Base-by-base conservation (phyloP, 2,888 invertebrate genomes). In the Nemotelus pantherinus region DNA sequence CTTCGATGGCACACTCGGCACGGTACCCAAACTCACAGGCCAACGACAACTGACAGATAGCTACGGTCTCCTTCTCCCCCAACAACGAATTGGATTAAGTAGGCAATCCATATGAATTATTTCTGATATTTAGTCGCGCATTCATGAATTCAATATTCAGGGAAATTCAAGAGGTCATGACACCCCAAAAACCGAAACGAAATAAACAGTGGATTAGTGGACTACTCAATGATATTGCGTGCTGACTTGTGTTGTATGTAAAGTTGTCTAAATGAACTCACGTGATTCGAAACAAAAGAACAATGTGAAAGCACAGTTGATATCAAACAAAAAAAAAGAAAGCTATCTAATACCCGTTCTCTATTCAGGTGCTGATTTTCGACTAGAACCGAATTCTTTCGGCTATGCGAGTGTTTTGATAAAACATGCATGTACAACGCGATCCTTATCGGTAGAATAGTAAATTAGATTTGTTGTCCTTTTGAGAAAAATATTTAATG, bases 401-500 rank as follows among this genome's bases (percentile, higher is more conserved):
- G 25, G 25, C 25, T 25, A 25, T 10, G 65, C 47, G 47, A 48
- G 67, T n/a, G 67, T 25, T 47, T 39, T 67, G 67, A 67, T 67
- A 48, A 25, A 65, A 2, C 10, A 67, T 25, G 50, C 44, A 25
- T 67, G 57, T 10, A 10, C 10, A 9, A 4, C 57, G 2, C 57
- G 25, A 3, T 47, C 3, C 48, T 45, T 65, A 44, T 47, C 48
- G 44, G 67, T 67, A 39, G 48, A 48, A 67, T 48, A 67, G 47
- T 67, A 67, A 67, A 67, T 67, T 45, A 48, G 25, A n/a, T 67
- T 48, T 48, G 67, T 48, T 67, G 67, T 67, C 67, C 67, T 67
- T 48, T 67, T 47, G 44, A 67, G 39, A 67, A 44, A 25, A 25
- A 25, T 25, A 39, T 67, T 67, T 67, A 67, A 67, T 67, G 48